Evolutionary conservation across 1,140 invertebrate genomes (phyloP).

Genomic region (Calephelis nemesis): DNA sequence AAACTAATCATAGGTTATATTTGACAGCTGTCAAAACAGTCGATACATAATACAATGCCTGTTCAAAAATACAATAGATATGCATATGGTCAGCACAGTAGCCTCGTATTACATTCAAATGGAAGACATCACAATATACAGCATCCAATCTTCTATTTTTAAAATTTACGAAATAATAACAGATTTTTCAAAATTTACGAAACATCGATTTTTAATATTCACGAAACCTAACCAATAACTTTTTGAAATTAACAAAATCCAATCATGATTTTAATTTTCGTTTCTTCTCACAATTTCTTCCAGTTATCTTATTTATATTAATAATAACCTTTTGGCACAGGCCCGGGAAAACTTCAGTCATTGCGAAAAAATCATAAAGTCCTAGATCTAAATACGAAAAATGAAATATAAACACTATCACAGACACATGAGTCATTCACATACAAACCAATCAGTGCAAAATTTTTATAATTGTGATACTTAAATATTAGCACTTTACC

Average conservation of each 20-base stretch:
- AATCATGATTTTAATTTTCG: background rate
- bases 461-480: conserved; percentile 24
- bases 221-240: too few species aligned
- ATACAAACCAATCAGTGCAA: conserved; percentile 60
- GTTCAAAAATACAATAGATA: conserved; percentile 22
- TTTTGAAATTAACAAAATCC: too few species aligned
- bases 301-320: background rate
- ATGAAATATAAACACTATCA: conserved; percentile 71
- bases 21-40: too few species aligned
- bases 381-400: conserved; percentile 48
- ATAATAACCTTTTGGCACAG: conserved; percentile 5
- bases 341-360: conserved; percentile 59
- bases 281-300: background rate
- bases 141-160: conserved; percentile 23
- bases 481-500: background rate
- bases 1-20: too few species aligned
- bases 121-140: conserved; percentile 34
- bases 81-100: conserved; percentile 24
- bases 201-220: too few species aligned
- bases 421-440: conserved; percentile 71
- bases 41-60: too few species aligned
- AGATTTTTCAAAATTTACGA: too few species aligned
- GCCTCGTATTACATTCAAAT: conserved; percentile 27
- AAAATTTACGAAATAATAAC: background rate
- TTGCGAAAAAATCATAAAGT: conserved; percentile 44